Percentiles rank a stretch among this genome's conserved stretches.
phyloP scores from a whole-genome alignment of 2,888 invertebrate genomes.

The Eucera pruinosa region DNA sequence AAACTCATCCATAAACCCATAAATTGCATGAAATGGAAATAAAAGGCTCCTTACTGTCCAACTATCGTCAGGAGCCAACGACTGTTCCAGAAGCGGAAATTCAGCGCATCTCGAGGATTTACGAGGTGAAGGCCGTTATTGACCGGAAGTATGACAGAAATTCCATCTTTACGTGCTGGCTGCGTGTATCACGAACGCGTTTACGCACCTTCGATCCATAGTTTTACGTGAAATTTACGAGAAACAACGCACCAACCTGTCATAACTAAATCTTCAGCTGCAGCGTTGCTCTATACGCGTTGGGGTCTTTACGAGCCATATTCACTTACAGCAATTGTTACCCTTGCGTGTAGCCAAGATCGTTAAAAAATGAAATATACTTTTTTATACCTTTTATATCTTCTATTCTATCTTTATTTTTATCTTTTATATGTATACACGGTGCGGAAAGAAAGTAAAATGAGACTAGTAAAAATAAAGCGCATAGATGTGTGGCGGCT shows the following conservation, averaged over 20 bases:
- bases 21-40: neutral
- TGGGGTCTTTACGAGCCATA: no score
- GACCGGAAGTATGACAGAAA: conserved; percentile 8
- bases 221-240: conserved; percentile 49
- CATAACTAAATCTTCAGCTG: conserved; percentile 44
- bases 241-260: conserved; percentile 17
- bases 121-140: neutral
- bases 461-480: no score
- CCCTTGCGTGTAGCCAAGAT: no score
- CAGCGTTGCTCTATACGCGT: no score
- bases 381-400: no score
- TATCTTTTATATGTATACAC: no score
- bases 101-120: conserved; percentile 20
- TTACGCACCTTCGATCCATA: conserved; percentile 17
- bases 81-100: neutral
- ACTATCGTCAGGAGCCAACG: neutral
- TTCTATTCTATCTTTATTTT: no score
- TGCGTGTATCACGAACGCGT: neutral
- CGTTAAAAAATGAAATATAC: no score
- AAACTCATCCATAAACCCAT: neutral
- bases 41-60: neutral
- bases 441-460: no score
- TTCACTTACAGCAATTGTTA: no score
- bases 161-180: conserved; percentile 21
- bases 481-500: no score